Conservation (phyloP, 1,140 invertebrate species). For the Zaprionus nigranus region DNA sequence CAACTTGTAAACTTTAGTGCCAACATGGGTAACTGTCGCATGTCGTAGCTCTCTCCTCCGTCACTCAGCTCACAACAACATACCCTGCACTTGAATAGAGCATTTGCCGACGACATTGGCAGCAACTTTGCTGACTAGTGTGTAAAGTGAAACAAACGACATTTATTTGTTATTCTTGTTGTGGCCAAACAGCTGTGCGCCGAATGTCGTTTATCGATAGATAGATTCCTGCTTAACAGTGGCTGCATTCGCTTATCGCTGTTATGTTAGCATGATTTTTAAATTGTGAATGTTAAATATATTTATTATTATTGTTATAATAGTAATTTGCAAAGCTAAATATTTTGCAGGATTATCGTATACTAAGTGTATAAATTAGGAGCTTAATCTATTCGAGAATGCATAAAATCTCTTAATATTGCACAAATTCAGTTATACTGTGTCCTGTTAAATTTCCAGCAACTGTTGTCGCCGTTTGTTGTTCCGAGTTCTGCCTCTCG, state of each 20-base stretch:
- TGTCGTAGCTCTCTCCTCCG: conserved; percentile 21
- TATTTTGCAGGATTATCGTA: background rate
- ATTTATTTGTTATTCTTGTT: conserved; percentile 7
- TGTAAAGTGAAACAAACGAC: background rate
- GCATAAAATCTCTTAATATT: background rate
- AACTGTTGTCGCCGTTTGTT: background rate
- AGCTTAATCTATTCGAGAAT: background rate
- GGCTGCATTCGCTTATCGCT: background rate
- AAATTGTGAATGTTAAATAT: background rate
- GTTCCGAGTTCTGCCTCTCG: conserved; percentile 31
- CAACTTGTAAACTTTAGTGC: conserved; percentile 54
- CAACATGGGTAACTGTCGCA: conserved; percentile 31
- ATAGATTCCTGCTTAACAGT: background rate
- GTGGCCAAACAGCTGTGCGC: conserved; percentile 22
- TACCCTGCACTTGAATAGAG: conserved; percentile 43
- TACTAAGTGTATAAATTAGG: background rate
- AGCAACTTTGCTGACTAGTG: background rate
- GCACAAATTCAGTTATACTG: background rate
- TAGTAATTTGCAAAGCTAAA: background rate
- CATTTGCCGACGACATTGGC: conserved; percentile 16
- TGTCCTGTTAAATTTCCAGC: background rate
- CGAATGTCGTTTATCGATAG: conserved; percentile 1
- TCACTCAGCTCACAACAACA: conserved; percentile 33
- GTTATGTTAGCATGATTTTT: background rate
- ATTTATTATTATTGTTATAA: background rate